These are phyloP conservation scores for Cryptocheilus praepositus DNA, from an alignment of 2,888 invertebrate species.

Conservation along the genomic window DNA sequence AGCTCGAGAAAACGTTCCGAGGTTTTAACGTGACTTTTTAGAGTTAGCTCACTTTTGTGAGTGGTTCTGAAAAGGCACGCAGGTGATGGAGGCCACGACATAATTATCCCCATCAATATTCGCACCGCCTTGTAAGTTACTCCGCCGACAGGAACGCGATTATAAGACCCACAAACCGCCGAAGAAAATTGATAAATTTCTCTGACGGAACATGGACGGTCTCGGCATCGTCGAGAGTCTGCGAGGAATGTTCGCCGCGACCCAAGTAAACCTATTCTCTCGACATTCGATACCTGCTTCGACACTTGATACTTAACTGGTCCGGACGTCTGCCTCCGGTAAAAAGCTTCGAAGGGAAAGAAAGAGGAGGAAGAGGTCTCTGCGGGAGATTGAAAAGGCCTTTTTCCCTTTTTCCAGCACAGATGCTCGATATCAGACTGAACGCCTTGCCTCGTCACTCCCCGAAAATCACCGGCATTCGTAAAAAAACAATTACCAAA, in stretches of 20 bases:
- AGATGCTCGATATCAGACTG: slow-evolving; percentile 36
- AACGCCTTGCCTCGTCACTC: slow-evolving; percentile 37
- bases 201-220: slow-evolving; percentile 2
- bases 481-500: slow-evolving; percentile 6
- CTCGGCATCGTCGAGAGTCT: slow-evolving; percentile 13
- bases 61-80: no score
- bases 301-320: slow-evolving; percentile 58
- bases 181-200: slow-evolving; percentile 17
- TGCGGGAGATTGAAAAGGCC: slow-evolving; percentile 20
- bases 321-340: slow-evolving; percentile 42
- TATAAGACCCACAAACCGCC: background rate
- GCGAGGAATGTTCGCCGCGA: slow-evolving; percentile 30
- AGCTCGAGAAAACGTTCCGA: no score
- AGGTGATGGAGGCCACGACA: no score
- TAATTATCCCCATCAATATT: no score
- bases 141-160: no score
- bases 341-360: slow-evolving; percentile 19
- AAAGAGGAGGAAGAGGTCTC: slow-evolving; percentile 5
- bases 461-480: slow-evolving; percentile 2
- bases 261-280: slow-evolving; percentile 28
- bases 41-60: no score
- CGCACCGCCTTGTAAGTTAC: no score
- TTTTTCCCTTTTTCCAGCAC: slow-evolving; percentile 38
- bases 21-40: no score
- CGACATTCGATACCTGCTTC: slow-evolving; percentile 54